Evolutionary conservation across 2,797 vertebrate species (phyloP), one percentile per base, ranked within the genome.

Genomic region (Danio albolineatus): DNA sequence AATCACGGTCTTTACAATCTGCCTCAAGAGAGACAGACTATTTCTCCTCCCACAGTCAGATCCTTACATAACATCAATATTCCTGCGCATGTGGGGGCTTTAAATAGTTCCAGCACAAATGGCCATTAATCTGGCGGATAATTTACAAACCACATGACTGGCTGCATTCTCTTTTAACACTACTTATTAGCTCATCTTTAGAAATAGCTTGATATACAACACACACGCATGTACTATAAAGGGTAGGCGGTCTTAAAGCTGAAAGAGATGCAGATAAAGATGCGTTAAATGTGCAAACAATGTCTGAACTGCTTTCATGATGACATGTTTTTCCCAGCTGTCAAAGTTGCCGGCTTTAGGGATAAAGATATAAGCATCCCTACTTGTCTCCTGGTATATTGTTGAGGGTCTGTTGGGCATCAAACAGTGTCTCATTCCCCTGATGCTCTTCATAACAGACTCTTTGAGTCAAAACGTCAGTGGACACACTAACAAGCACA

Each of bases 61-160:
- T 49, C n/a, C 62, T 82, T 70, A 75, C 14, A 17, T 66, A 80
- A 80, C 54, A 44, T 10, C 80, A 81, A 71, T 56, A 54, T 75
- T 60, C 28, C 17, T 21, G 6, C 60, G 67, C 49, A 66, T 67
- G 51, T 51, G 66, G 41, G 77, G 57, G 70, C 59, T 78, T 73
- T 78, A 72, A 57, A 57, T 56, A 78, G 71, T 56, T 54, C 64
- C 38, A 51, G 19, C 48, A 66, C 60, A 61, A 74, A 61, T 70
- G 51, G 14, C 12, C 19, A 57, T 71, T 72, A 77, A 74, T 75
- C 21, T 53, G 53, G 16, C 8, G 1, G 73, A 64, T 72, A 43
- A 53, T 36, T 72, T 62, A 72, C 44, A 62, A 78, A 78, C 8
- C 19, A 51, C n/a, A 48, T 38, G 59, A 41, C 57, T 21, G 28